Evolutionary conservation across 2,113 vertebrate species (phyloP).

Genomic region (Pipra filicauda): DNA sequence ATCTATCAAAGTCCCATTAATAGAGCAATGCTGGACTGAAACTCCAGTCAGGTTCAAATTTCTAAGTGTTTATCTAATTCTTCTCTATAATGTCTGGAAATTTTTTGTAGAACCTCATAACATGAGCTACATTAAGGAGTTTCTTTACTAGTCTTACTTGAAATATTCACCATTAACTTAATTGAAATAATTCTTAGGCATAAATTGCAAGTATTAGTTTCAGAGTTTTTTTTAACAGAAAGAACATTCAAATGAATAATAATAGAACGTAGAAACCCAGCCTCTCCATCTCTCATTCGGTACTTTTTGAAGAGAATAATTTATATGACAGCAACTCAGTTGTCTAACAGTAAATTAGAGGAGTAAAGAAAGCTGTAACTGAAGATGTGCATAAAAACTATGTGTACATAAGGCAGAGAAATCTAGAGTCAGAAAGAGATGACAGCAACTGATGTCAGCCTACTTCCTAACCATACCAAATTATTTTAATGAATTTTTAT

Average conservation of each 20-base stretch:
- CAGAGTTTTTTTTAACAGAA: background rate
- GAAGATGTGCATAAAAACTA: background rate
- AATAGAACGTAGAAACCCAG: background rate
- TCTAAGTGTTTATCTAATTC: background rate
- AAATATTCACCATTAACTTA: background rate
- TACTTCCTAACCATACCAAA: background rate
- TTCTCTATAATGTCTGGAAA: background rate
- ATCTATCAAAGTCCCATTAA: background rate
- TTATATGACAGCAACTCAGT: background rate
- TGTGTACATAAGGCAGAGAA: background rate
- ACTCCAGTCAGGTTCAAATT: background rate
- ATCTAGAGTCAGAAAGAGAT: background rate
- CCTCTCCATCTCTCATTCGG: background rate
- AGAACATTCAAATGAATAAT: background rate
- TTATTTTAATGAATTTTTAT: background rate
- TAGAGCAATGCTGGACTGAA: background rate
- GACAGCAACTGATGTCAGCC: background rate
- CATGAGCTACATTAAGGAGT: background rate
- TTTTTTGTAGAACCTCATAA: background rate
- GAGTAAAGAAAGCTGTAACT: background rate
- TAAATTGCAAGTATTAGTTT: background rate
- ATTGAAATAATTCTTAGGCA: background rate
- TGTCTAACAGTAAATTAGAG: background rate
- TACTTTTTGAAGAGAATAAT: background rate
- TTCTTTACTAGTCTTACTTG: background rate